Base-by-base conservation (phyloP, 92 coral and sea anemone genomes). In the Paragorgia papillata region DNA sequence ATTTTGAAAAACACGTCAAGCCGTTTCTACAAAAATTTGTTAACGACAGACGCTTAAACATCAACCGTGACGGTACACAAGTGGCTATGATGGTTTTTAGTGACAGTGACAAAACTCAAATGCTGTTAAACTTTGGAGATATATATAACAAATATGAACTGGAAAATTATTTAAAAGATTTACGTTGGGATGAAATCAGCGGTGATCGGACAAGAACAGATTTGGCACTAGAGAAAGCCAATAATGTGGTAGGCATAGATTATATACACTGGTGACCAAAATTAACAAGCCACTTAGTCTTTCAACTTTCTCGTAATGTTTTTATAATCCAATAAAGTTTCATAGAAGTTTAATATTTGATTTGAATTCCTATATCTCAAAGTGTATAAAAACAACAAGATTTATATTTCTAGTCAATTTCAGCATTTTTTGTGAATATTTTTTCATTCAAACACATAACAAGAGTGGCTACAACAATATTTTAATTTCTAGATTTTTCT, bases 11-110 rank as follows among this genome's bases (percentile, higher is more conserved):
- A 2, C 20, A 64, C 7, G 53, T 64, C 7, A 64, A 64, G 15
- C 71, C 71, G 29, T 64, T 64, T 27, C 21, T 63, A 26, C 24
- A 64, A 39, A 20, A 64, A 15, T 28, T 64, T 27, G 51, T 64
- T 31, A 64, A 9, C 8, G 51, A 18, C 27, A 7, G 25, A 18
- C 9, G 5, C 9, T 21, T 64, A 21, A 64, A 64, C 28, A 53
- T 64, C 7, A 29, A 15, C 3, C 51, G 51, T n/a, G 71, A 64
- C 13, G 71, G 53, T 19, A 64, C 51, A 9, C 71, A 64, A 4
- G 21, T 64, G 14, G 71, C 46, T 19, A 14, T 64, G 12, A 64
- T 64, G 8, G 13, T 35, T 22, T 64, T 64, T 34, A 33, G 50
- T 26, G 24, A 35, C 2, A 19, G n/a, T 10, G 12, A n/a, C 0